phyloP scores from a whole-genome alignment of 2,888 invertebrate species.

The Stenichneumon culpator region DNA sequence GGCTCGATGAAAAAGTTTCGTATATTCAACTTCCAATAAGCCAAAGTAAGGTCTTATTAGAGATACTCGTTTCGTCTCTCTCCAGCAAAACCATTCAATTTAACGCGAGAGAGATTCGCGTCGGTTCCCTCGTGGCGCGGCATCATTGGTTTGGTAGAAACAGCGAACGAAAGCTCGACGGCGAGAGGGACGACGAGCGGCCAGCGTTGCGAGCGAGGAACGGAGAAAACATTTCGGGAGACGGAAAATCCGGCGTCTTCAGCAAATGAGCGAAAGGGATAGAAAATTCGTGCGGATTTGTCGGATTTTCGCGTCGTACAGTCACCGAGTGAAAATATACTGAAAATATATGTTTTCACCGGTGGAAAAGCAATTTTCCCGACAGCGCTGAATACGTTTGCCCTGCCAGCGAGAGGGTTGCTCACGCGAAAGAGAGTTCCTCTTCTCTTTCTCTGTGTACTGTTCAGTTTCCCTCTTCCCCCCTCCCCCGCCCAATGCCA shows the following conservation, averaged over 20 bases:
- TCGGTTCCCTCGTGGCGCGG: slow-evolving; percentile 5
- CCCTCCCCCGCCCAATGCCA: neutral
- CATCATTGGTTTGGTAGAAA: slow-evolving; percentile 6
- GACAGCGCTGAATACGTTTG: slow-evolving; percentile 62
- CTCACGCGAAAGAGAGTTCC: slow-evolving; percentile 28
- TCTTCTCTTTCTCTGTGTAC: slow-evolving; percentile 18
- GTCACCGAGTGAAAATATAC: slow-evolving; percentile 51
- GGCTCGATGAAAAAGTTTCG: slow-evolving; percentile 12
- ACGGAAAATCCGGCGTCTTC: neutral
- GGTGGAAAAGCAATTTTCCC: slow-evolving; percentile 70
- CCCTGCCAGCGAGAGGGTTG: slow-evolving; percentile 37
- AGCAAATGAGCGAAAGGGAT: slow-evolving; percentile 1
- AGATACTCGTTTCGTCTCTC: slow-evolving; percentile 49
- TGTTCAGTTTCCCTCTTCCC: neutral
- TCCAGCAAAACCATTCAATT: slow-evolving; percentile 69
- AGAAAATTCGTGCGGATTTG: slow-evolving; percentile 26
- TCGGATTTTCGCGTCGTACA: slow-evolving; percentile 38
- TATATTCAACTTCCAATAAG: slow-evolving; percentile 71
- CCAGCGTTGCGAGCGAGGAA: neutral
- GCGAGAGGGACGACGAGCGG: neutral
- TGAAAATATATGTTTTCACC: slow-evolving; percentile 59
- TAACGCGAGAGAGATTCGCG: slow-evolving; percentile 58
- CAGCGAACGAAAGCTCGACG: neutral
- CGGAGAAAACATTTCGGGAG: neutral
- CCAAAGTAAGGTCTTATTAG: slow-evolving; percentile 69